These are phyloP conservation scores for Caerostris extrusa DNA, from an alignment of 1,140 invertebrate genomes.

Conservation along the genomic window DNA sequence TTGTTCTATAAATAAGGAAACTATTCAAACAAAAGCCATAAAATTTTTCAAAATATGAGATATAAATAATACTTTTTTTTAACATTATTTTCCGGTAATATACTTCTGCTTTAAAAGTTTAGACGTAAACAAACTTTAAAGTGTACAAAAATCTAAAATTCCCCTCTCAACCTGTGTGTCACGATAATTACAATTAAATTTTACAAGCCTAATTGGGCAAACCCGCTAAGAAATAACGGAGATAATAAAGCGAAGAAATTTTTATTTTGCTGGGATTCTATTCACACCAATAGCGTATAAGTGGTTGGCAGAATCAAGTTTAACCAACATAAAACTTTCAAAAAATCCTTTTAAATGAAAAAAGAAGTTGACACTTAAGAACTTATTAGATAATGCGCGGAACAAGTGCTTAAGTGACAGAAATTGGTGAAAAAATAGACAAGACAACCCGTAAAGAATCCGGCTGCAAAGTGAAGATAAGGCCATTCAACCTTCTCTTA, in stretches of 20 bases:
- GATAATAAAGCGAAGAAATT: neutral
- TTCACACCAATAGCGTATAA: neutral
- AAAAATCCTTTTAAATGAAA: neutral
- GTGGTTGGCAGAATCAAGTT: neutral
- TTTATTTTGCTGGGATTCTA: neutral
- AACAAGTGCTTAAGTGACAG: neutral
- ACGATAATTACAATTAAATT: neutral
- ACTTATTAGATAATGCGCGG: constrained; percentile 21
- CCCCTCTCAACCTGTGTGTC: no score
- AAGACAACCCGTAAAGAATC: neutral
- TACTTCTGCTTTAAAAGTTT: no score
- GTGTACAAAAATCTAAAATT: no score
- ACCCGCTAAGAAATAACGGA: neutral
- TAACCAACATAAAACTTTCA: neutral
- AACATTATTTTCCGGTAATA: no score
- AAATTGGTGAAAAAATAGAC: neutral
- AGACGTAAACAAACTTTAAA: no score
- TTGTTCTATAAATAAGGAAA: no score
- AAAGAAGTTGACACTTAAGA: neutral
- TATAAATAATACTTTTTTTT: no score
- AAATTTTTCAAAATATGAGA: no score
- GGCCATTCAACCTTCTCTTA: neutral
- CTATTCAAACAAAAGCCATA: no score
- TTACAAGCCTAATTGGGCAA: neutral
- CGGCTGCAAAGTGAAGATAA: constrained; percentile 1